Conservation (phyloP, 2,888 invertebrate species). For the Cheilosia pagana region DNA sequence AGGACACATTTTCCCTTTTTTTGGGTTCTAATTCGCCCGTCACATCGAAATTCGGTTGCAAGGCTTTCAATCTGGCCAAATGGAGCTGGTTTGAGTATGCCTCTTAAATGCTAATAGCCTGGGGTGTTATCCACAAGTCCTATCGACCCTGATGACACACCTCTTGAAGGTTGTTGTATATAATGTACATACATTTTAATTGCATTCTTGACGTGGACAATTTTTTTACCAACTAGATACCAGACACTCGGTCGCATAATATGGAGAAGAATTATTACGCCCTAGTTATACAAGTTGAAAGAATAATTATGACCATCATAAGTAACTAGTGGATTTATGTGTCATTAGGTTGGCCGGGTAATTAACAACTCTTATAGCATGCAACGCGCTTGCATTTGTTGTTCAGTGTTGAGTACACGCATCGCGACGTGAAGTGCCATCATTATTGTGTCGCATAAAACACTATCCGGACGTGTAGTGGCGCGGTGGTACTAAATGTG, state of each 20-base stretch:
- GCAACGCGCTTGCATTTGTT: conserved; percentile 42
- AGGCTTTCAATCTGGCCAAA: background rate
- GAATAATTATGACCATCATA: conserved; percentile 52
- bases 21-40: background rate
- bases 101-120: background rate
- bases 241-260: conserved; percentile 1
- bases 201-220: conserved; percentile 8
- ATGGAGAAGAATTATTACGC: conserved; percentile 16
- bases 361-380: conserved; percentile 57
- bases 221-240: background rate
- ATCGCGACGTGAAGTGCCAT: conserved; percentile 29
- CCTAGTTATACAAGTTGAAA: conserved; percentile 13
- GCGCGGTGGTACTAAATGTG: background rate
- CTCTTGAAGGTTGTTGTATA: background rate
- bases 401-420: conserved; percentile 20
- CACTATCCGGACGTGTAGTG: conserved; percentile 7
- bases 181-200: background rate
- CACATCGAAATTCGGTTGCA: background rate
- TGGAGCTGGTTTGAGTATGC: background rate
- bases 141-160: background rate
- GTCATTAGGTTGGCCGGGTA: conserved; percentile 60
- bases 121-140: background rate
- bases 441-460: conserved; percentile 52
- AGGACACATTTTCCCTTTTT: background rate
- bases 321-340: conserved; percentile 49